phyloP scores from a whole-genome alignment of 2,113 vertebrate genomes.

The Sylvietta virens region DNA sequence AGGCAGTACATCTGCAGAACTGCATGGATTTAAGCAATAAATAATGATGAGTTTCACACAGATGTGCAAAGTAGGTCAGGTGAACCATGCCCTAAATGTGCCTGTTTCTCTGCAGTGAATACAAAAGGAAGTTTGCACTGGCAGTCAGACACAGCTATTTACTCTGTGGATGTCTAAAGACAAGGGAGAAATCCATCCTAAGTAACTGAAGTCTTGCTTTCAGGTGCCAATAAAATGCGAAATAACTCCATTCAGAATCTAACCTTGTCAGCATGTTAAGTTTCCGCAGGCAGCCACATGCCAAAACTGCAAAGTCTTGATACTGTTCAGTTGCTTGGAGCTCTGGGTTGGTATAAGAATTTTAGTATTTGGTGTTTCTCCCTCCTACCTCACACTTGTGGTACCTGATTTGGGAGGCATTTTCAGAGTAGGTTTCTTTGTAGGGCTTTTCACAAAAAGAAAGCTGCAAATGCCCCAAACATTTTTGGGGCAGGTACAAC shows the following conservation, averaged over 20 bases:
- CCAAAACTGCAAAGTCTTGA: background rate
- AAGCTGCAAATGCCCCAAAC: background rate
- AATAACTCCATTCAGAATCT: background rate
- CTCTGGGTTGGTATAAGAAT: background rate
- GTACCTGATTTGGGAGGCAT: background rate
- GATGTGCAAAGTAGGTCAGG: slow-evolving; percentile 17
- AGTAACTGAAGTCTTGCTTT: background rate
- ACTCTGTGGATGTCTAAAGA: background rate
- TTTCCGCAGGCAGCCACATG: background rate
- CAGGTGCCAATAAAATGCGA: background rate
- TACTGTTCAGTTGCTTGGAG: background rate
- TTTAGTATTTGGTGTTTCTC: background rate
- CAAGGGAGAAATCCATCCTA: background rate
- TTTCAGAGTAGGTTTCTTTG: background rate
- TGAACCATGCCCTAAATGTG: background rate
- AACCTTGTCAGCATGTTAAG: background rate
- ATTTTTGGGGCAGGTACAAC: background rate
- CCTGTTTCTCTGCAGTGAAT: background rate
- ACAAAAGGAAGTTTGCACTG: background rate
- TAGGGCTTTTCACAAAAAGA: background rate
- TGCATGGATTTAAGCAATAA: background rate
- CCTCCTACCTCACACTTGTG: background rate
- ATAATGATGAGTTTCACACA: background rate
- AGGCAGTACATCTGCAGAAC: background rate
- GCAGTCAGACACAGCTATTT: background rate